Base-by-base conservation (phyloP, 2,797 vertebrate genomes). In the Pangasius sanitwongsei region DNA sequence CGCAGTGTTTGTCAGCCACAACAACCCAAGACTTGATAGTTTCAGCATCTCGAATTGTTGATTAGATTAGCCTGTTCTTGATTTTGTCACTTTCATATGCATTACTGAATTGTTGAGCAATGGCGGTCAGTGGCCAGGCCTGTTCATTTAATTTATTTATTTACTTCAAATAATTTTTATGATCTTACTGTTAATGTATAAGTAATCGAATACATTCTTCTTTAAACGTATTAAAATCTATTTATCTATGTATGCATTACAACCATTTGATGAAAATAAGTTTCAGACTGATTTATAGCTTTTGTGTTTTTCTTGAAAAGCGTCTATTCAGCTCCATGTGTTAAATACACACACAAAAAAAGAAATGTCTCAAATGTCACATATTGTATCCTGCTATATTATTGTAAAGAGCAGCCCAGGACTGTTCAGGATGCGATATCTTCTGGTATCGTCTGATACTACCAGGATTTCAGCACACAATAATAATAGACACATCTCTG, bases 211-310 rank as follows among this genome's bases (percentile, higher is more conserved):
- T 67, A 85, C 87, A 41, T 41, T 87, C 31, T 37, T 74, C 53
- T 91, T 83, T 93, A 90, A 94, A 94, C 93, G 91, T 92, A 92
- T 91, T 92, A 93, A 91, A 86, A 91, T 92, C 90, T 93, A 87
- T 94, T 93, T 94, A 93, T 93, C 90, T 91, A 91, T 94, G 90
- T 92, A 92, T 86, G 92, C 74, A 81, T 63, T 83, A 87, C 87
- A 88, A 78, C 83, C 92, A 86, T 89, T 87, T 87, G 83, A 88
- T 63, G 85, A 91, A 85, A 59, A 81, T 69, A 83, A 44, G 63
- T 65, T 85, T 82, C 16, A 75, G 75, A 87, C 44, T 48, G 82
- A 65, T 31, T n/a, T 82, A 4, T 12, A 34, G 23, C 63, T 53
- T 53, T 85, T 50, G 82, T 48, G 23, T 50, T 69, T 85, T 53